A percentile compares a stretch with the other conserved stretches of the same genome.
Conservation (phyloP, 1,140 invertebrate genomes). For the Zophobas morio region DNA sequence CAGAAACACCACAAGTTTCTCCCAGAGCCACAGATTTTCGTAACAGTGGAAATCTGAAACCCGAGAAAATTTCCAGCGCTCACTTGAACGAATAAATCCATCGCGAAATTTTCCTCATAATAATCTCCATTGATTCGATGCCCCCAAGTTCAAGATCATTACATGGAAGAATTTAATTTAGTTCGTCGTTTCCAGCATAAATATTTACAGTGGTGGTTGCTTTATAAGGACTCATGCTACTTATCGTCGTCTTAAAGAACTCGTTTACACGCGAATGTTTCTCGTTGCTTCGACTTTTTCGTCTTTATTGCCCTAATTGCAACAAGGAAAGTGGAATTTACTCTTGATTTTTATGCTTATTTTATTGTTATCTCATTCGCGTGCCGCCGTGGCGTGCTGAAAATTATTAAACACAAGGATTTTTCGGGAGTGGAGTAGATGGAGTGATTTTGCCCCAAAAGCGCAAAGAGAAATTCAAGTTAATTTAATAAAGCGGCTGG, state of each 20-base stretch:
- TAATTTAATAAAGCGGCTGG: slow-evolving; percentile 3
- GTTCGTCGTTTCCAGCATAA: slow-evolving; percentile 20
- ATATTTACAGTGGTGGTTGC: slow-evolving; percentile 24
- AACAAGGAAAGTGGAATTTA: neutral
- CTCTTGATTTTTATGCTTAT: neutral
- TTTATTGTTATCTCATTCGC: neutral
- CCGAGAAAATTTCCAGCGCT: neutral
- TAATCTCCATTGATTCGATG: slow-evolving; percentile 25
- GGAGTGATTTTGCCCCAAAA: too few species aligned
- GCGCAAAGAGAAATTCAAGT: neutral
- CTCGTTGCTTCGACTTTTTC: slow-evolving; percentile 19
- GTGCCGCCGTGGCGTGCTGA: neutral
- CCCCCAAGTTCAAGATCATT: slow-evolving; percentile 19
- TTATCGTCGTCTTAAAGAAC: neutral
- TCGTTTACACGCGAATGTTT: slow-evolving; percentile 26
- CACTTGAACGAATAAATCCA: neutral
- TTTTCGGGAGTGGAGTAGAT: neutral
- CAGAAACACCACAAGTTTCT: neutral
- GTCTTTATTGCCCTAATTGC: slow-evolving; percentile 33
- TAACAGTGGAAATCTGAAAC: neutral
- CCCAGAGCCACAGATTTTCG: neutral
- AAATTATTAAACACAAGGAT: neutral
- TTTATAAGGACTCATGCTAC: slow-evolving; percentile 25
- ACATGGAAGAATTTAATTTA: slow-evolving; percentile 26
- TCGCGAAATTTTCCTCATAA: slow-evolving; percentile 23